Evolutionary conservation across 2,888 invertebrate genomes (phyloP), one percentile per base, ranked within the genome.

Genomic region (Slavum lentiscoides): DNA sequence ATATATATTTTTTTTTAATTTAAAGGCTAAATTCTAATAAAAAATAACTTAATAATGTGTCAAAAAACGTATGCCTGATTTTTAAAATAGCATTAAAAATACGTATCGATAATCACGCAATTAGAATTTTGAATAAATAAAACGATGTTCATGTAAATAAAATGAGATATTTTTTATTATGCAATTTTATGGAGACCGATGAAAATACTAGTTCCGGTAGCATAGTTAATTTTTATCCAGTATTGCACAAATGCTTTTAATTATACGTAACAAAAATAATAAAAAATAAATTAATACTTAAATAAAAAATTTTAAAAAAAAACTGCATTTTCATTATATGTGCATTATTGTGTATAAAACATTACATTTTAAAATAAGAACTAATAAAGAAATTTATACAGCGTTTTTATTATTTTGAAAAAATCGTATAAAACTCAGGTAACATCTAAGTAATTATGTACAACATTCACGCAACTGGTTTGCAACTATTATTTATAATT

Each of bases 361-460:
- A 80, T 58, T 80, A 72, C 17, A 64, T 62, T 69, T 49, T 30
- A 72, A 64, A 80, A 72, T 80, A 72, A 80, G 43, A 80, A 80
- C 80, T 77, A 77, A n/a, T n/a, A 62, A 72, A 59, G 1, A 70
- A 64, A 62, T 72, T 62, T 80, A 80, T 64, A 80, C 70, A 72
- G 70, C n/a, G 55, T 72, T 80, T 69, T 80, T 80, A 72, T 72
- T 80, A 66, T 23, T 72, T 43, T 80, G 70, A 80, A 80, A 77
- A 80, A 80, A 70, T 80, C 64, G 80, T 80, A 80, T 80, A 80
- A 80, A 80, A 80, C 80, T 80, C 80, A 80, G 80, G 80, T 80
- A 80, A 80, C 80, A 43, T 72, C 80, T 72, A 80, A 80, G 80
- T 80, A 80, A 72, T 80, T 80, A 80, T 80, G 72, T 80, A 80